Conservation (phyloP, 2,888 invertebrate genomes). For the Megalurothrips usitatus region DNA sequence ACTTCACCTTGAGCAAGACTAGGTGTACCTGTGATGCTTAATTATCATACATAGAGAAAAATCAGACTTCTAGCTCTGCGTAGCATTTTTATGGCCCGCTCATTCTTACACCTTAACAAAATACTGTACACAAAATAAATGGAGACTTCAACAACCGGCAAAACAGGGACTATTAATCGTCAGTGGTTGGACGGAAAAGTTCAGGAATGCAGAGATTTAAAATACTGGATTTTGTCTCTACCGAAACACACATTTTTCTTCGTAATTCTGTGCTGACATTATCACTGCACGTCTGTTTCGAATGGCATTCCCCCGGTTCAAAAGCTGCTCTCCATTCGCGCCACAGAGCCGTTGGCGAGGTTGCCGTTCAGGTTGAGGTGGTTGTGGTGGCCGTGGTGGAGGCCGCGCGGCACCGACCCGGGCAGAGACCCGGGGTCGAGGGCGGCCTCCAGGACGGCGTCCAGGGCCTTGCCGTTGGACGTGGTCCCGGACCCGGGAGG, state of each 20-base stretch:
- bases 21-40: background rate
- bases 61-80: background rate
- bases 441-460: background rate
- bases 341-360: background rate
- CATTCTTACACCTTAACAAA: no score
- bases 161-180: no score
- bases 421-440: background rate
- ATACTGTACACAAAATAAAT: background rate
- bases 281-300: no score
- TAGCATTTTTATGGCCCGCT: no score
- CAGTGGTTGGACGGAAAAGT: no score
- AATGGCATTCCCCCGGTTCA: background rate
- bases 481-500: background rate
- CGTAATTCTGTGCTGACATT: no score
- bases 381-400: background rate
- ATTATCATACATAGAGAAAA: background rate
- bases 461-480: background rate
- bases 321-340: constrained; percentile 13
- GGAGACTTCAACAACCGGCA: background rate
- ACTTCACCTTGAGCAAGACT: background rate
- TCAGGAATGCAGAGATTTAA: no score
- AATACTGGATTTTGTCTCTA: no score
- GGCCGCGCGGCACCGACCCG: background rate
- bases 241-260: no score
- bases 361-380: background rate